phyloP scores from a whole-genome alignment of 2,888 invertebrate genomes.

The Mantis religiosa region DNA sequence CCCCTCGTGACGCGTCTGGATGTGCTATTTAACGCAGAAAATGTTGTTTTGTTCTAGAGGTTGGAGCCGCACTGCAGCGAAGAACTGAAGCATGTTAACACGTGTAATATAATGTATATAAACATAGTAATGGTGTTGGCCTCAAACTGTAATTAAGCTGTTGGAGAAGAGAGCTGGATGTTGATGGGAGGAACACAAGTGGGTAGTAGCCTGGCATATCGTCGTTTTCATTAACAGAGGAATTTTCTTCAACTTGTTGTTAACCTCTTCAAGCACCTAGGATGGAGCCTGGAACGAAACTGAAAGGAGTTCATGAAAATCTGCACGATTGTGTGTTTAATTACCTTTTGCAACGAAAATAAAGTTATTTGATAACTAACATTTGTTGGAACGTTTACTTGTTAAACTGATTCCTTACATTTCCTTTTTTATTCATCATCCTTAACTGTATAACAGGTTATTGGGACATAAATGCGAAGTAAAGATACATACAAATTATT shows the following conservation, averaged over 20 bases:
- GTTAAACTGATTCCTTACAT: no score
- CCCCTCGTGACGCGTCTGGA: neutral
- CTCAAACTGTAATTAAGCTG: neutral
- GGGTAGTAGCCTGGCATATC: neutral
- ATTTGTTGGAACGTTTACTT: neutral
- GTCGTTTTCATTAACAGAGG: neutral
- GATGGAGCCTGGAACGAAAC: neutral
- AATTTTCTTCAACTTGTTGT: neutral
- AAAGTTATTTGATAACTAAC: neutral
- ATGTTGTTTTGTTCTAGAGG: neutral
- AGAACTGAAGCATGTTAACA: neutral
- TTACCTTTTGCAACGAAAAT: neutral
- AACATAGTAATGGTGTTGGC: neutral
- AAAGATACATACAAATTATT: no score
- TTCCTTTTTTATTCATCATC: no score
- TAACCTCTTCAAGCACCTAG: neutral
- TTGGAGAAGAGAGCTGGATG: neutral
- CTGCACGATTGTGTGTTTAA: neutral
- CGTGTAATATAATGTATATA: neutral
- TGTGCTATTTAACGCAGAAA: neutral
- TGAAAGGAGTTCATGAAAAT: neutral
- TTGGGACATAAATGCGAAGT: no score
- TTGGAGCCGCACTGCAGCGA: neutral
- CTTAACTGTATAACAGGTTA: no score
- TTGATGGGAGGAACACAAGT: neutral